Evolutionary conservation across 1,140 invertebrate species (phyloP), one percentile per base, ranked within the genome.

Genomic region (Sycophila sp.): DNA sequence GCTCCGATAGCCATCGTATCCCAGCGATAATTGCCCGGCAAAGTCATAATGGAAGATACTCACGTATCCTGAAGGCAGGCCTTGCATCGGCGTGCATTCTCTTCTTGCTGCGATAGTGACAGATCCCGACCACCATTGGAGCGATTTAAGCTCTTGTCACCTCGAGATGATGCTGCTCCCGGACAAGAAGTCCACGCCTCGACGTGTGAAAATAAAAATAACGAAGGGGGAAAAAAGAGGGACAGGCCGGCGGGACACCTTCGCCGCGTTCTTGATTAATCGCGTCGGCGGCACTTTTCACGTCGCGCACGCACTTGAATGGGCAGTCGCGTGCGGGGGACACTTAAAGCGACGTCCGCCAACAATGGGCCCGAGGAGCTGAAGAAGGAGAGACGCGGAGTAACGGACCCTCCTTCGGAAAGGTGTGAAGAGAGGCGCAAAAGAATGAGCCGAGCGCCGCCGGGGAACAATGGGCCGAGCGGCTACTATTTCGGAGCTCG

Each of bases 111-210:
- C 72, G 74, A 69, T 78, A 82, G 15, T 79, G 69, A 72, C 64
- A 80, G 66, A 77, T 77, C 10, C 82, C 79, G 36, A 80, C 73
- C 55, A 83, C 78, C 82, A 84, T 83, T 74, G 58, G 60, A 53
- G 72, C 28, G 34, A 45, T 55, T 73, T 73, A 55, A 17, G 67
- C 30, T 38, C 26, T n/a, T n/a, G n/a, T n/a, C n/a, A n/a, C n/a
- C n/a, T n/a, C n/a, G n/a, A n/a, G n/a, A n/a, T n/a, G n/a, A n/a
- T n/a, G n/a, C n/a, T n/a, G n/a, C n/a, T n/a, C n/a, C n/a, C n/a
- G n/a, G n/a, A n/a, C n/a, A n/a, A n/a, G n/a, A n/a, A n/a, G n/a
- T n/a, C n/a, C n/a, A n/a, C n/a, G n/a, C n/a, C n/a, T n/a, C n/a
- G n/a, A n/a, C n/a, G n/a, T n/a, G n/a, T n/a, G n/a, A n/a, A n/a